Evolutionary conservation across 2,113 vertebrate species (phyloP).

Genomic region (Hypanus sabinus): DNA sequence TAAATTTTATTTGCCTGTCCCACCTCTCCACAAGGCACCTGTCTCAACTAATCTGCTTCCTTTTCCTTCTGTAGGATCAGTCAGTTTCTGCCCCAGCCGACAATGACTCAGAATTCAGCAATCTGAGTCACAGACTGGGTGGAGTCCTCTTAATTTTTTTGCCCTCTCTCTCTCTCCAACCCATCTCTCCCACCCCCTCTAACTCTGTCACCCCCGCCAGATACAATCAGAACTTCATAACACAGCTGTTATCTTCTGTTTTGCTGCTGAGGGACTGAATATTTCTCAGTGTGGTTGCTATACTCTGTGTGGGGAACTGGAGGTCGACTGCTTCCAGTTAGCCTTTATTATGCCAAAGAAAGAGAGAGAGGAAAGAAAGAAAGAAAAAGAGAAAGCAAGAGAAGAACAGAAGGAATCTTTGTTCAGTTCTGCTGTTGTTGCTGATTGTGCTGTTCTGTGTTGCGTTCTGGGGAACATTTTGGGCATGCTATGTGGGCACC

Average conservation of each 20-base stretch:
- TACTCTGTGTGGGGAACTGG: not conserved
- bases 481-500: too few species aligned
- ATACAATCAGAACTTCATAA: not conserved
- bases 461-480: too few species aligned
- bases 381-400: too few species aligned
- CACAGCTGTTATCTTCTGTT: not conserved
- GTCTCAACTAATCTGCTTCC: not conserved
- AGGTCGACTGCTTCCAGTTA: not conserved
- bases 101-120: not conserved
- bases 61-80: not conserved
- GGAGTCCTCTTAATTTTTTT: not conserved
- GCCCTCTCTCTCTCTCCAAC: too few species aligned
- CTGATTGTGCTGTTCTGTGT: too few species aligned
- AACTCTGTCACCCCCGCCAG: not conserved
- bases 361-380: too few species aligned
- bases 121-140: slow-evolving; percentile 10
- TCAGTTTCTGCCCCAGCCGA: not conserved
- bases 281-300: not conserved
- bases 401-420: too few species aligned
- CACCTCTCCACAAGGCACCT: not conserved
- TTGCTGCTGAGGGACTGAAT: not conserved
- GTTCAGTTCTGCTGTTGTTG: too few species aligned
- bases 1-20: not conserved
- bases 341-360: not conserved
- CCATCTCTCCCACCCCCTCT: too few species aligned